Evolutionary conservation across 2,888 invertebrate genomes (phyloP).

Genomic region (Ceriagrion tenellum): DNA sequence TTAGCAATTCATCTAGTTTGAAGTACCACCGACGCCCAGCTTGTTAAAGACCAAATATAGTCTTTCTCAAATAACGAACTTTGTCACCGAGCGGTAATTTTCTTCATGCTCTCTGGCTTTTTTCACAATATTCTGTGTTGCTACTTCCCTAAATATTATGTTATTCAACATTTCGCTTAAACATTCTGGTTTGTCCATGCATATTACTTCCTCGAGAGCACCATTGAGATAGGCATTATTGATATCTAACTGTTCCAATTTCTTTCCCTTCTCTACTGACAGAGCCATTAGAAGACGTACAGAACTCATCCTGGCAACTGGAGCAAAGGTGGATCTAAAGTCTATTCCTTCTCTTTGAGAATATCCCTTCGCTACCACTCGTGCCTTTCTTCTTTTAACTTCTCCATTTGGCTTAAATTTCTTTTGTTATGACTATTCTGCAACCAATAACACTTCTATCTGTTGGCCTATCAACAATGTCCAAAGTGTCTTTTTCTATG

Average conservation of each 20-base stretch:
- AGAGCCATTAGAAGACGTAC: too few relatives aligned
- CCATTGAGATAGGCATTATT: conserved; percentile 18
- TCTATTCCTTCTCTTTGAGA: too few relatives aligned
- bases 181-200: too few relatives aligned
- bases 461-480: background rate
- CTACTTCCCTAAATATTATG: too few relatives aligned
- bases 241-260: background rate
- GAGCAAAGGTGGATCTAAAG: too few relatives aligned
- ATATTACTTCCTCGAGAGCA: background rate
- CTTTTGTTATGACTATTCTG: background rate
- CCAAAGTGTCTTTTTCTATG: too few relatives aligned
- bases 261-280: background rate
- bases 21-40: too few relatives aligned
- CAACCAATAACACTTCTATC: background rate
- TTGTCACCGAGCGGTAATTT: conserved; percentile 63
- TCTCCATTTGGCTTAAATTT: background rate
- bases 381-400: background rate
- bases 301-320: too few relatives aligned
- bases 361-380: too few relatives aligned
- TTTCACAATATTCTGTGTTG: too few relatives aligned
- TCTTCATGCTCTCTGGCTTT: background rate
- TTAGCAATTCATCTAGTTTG: conserved; percentile 70
- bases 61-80: conserved; percentile 71
- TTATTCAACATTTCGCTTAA: too few relatives aligned
- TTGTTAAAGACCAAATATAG: conserved; percentile 72